Base-by-base conservation (phyloP, 2,113 vertebrate species). In the Vidua chalybeata region DNA sequence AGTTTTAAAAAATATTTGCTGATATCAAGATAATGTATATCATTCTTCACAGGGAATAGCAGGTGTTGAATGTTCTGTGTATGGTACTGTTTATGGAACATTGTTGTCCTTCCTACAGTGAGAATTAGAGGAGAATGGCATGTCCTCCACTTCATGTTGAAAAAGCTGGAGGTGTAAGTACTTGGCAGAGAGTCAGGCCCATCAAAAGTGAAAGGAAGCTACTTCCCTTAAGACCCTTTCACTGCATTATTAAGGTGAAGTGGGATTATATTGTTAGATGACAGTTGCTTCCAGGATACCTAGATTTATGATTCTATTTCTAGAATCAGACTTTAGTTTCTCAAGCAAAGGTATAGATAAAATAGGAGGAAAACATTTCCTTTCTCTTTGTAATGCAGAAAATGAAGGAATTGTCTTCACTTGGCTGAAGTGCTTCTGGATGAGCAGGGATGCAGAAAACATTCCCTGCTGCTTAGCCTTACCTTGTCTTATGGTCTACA, bases 161-260 rank as follows among this genome's bases (percentile, higher is more conserved):
- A 89, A 87, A 68, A 30, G n/a, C 58, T 55, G 8, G 41, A 73
- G 10, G 15, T 75, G 7, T 15, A 23, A 62, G 28, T 39, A 23
- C 20, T 74, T 54, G 13, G 6, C 43, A 31, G 56, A 88, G 35
- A 87, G 45, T 35, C 27, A 11, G 0, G 0, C 33, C 26, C 18
- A 8, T 24, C 15, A 72, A 5, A 82, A 35, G 33, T 30, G 14
- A 28, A 78, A 72, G 67, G 39, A 82, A 79, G 30, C 16, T 28
- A 5, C 59, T 85, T 79, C 14, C 20, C 30, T 68, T 46, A 43
- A 69, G 22, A 58, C 26, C 8, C 14, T 61, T 58, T 62, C n/a
- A 46, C 23, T 21, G 5, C 69, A 28, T 37, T 84, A 23, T 27
- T 81, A 71, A 67, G 51, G 43, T 12, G 26, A 54, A 33, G 20